Percentiles rank a stretch among this genome's conserved stretches.
phyloP scores from a whole-genome alignment of 2,888 invertebrate genomes.

The Cremastobaeus sp. region DNA sequence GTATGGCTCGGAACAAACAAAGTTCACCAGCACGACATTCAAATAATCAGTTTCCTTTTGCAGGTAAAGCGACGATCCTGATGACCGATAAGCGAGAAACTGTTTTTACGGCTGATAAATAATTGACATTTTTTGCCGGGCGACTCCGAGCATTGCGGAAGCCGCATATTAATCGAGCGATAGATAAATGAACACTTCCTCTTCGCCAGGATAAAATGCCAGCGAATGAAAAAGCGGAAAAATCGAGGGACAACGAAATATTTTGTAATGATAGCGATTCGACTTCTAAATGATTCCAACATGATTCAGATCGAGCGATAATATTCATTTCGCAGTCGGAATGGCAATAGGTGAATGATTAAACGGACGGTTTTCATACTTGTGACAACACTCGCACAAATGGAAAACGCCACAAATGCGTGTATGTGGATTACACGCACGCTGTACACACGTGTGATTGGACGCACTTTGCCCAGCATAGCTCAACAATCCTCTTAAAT shows the following conservation, averaged over 20 bases:
- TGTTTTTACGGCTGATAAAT: conserved; percentile 24
- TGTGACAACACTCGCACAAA: conserved; percentile 31
- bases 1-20: conserved; percentile 25
- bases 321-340: too few species aligned
- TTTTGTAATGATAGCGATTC: too few species aligned
- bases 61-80: conserved; percentile 23
- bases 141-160: not conserved
- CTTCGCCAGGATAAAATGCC: too few species aligned
- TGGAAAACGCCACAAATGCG: too few species aligned
- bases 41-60: conserved; percentile 31
- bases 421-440: conserved; percentile 33
- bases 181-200: too few species aligned
- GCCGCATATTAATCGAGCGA: too few species aligned
- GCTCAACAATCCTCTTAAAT: conserved; percentile 53
- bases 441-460: too few species aligned
- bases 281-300: too few species aligned
- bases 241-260: too few species aligned
- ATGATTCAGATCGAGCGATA: too few species aligned
- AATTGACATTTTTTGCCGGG: not conserved
- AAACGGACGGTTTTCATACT: conserved; percentile 31
- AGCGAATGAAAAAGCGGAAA: too few species aligned
- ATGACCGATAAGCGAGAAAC: conserved; percentile 22
- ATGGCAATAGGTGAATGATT: too few species aligned
- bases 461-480: conserved; percentile 49
- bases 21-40: conserved; percentile 31